Evolutionary conservation across 2,888 invertebrate species (phyloP).

Genomic region (Papilio demoleus): DNA sequence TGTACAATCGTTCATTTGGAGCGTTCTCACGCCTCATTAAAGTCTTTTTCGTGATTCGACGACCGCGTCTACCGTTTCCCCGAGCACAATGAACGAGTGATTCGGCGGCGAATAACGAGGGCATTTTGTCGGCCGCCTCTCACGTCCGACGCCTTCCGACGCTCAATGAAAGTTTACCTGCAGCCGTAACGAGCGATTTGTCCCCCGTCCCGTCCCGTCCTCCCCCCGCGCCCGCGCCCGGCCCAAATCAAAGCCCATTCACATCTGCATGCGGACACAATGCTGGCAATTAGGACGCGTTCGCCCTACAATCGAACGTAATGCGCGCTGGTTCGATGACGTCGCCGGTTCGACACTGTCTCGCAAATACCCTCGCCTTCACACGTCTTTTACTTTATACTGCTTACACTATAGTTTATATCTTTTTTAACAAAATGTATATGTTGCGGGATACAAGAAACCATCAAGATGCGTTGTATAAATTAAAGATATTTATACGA

Average conservation of each 20-base stretch:
- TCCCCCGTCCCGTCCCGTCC: constrained; percentile 77
- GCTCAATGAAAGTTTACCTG: constrained; percentile 84
- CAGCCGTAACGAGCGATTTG: constrained; percentile 84
- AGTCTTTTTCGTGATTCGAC: constrained; percentile 81
- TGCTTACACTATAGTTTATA: background rate
- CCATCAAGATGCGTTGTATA: background rate
- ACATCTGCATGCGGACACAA: constrained; percentile 84
- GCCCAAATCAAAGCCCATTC: constrained; percentile 85
- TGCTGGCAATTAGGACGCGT: constrained; percentile 83
- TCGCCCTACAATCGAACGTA: constrained; percentile 81
- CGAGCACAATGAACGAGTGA: constrained; percentile 82
- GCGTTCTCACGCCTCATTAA: constrained; percentile 83
- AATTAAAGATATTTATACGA: too few relatives aligned
- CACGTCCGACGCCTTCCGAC: constrained; percentile 84
- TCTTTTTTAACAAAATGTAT: background rate
- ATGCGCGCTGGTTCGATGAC: constrained; percentile 78
- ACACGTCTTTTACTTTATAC: constrained; percentile 3
- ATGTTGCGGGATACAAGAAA: background rate
- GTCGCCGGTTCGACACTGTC: constrained; percentile 54
- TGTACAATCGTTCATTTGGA: constrained; percentile 81
- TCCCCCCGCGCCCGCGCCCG: constrained; percentile 66
- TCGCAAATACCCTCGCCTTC: constrained; percentile 49
- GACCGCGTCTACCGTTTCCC: constrained; percentile 83
- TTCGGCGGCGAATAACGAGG: constrained; percentile 84
- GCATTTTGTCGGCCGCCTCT: constrained; percentile 83